phyloP scores from a whole-genome alignment of 2,888 invertebrate genomes.

The Erebia aethiops region DNA sequence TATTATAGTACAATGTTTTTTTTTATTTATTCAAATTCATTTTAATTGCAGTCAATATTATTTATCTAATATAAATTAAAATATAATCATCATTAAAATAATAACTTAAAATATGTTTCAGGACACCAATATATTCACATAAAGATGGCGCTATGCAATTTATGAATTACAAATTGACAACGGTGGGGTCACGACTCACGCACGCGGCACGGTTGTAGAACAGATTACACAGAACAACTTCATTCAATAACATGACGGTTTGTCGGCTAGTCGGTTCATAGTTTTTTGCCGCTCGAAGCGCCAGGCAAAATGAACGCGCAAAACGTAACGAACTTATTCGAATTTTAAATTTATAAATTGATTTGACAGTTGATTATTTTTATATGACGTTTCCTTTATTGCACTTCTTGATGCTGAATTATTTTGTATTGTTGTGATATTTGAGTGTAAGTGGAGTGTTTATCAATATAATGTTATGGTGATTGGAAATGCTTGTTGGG shows the following conservation, averaged over 20 bases:
- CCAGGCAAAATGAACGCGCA: conserved; percentile 57
- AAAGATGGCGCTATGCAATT: conserved; percentile 46
- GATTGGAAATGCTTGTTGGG: conserved; percentile 75
- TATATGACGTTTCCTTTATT: conserved; percentile 40
- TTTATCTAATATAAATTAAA: no score
- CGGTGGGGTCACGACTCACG: conserved; percentile 51
- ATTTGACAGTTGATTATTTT: conserved; percentile 59
- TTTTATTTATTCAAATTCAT: no score
- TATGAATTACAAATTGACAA: conserved; percentile 34
- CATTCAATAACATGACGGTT: conserved; percentile 67
- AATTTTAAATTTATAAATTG: conserved; percentile 65
- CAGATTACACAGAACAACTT: conserved; percentile 50
- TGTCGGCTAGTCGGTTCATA: conserved; percentile 53
- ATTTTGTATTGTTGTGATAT: conserved; percentile 49
- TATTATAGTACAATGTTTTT: no score
- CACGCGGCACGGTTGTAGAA: conserved; percentile 29
- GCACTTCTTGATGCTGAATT: conserved; percentile 43
- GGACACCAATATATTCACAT: conserved; percentile 37
- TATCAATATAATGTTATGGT: conserved; percentile 67
- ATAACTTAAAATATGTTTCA: not conserved
- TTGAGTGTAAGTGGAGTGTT: conserved; percentile 53
- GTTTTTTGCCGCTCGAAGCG: conserved; percentile 38
- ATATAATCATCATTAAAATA: no score
- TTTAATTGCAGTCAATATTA: no score
- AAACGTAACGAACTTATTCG: conserved; percentile 73